Percentiles rank a stretch among this genome's conserved stretches.
phyloP scores from a whole-genome alignment of 2,797 vertebrate species.

The Acanthis flammea region DNA sequence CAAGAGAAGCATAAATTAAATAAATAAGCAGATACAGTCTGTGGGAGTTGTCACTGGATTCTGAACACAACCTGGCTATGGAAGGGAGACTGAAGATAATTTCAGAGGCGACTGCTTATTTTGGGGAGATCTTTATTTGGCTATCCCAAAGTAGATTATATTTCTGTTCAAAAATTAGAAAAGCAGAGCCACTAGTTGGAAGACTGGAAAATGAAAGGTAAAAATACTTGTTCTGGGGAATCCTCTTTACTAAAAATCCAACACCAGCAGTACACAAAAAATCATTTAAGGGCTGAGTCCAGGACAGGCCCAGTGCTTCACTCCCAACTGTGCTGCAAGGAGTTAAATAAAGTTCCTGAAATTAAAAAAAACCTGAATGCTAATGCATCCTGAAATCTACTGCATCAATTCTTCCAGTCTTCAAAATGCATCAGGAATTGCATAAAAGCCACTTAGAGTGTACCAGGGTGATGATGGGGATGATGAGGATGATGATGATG shows the following conservation, averaged over 20 bases:
- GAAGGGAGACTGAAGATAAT: not conserved
- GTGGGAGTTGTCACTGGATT: not conserved
- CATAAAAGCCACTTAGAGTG: not conserved
- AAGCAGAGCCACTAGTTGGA: not conserved
- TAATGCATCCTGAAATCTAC: not conserved
- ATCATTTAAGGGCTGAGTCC: not conserved
- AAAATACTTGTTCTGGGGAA: not conserved
- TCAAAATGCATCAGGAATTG: not conserved
- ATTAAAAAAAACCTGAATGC: not conserved
- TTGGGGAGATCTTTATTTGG: not conserved
- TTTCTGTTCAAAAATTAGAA: not conserved
- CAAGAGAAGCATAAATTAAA: not conserved
- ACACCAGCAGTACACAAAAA: not conserved
- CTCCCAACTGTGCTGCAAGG: not conserved
- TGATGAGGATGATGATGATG: not conserved
- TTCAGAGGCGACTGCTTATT: not conserved
- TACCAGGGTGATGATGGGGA: too few relatives aligned
- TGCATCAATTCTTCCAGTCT: not conserved
- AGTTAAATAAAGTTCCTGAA: not conserved
- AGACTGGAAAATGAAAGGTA: not conserved
- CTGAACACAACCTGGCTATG: not conserved
- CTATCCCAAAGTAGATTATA: not conserved
- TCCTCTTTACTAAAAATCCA: not conserved
- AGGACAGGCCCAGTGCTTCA: not conserved
- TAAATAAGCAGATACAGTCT: not conserved